Conservation (phyloP, 2,888 invertebrate species). For the Ecdyonurus torrentis region DNA sequence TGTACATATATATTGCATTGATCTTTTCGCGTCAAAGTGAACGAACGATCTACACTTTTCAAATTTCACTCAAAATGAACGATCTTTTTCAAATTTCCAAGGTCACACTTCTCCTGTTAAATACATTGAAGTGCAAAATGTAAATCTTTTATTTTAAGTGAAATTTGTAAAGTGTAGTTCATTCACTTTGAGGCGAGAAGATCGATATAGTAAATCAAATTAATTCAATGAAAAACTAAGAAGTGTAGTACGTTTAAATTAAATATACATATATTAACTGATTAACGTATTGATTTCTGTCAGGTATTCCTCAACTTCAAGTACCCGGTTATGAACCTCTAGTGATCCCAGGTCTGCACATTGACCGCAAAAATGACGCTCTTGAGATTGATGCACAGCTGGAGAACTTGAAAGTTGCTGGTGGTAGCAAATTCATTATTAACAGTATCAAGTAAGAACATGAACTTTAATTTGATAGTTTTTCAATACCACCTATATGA, state of each 20-base stretch:
- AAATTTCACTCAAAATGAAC: no score
- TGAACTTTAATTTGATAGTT: no score
- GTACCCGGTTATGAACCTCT: slow-evolving; percentile 8
- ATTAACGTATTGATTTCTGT: background rate
- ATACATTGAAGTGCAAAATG: no score
- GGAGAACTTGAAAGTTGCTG: slow-evolving; percentile 6
- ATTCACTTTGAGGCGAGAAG: background rate
- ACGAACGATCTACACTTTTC: no score
- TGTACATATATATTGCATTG: no score
- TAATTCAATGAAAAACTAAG: background rate
- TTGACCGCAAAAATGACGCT: slow-evolving; percentile 7
- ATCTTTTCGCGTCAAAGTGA: no score
- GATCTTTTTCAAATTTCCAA: no score
- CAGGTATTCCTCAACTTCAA: slow-evolving; percentile 9
- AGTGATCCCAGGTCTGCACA: slow-evolving; percentile 6
- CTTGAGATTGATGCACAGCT: slow-evolving; percentile 4
- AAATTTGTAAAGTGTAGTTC: no score
- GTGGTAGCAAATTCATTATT: slow-evolving; percentile 2
- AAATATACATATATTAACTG: no score
- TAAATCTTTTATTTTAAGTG: no score
- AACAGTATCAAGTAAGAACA: slow-evolving; percentile 8
- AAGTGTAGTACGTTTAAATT: background rate
- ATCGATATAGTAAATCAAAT: slow-evolving; percentile 5
- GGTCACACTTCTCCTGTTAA: no score
- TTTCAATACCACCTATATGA: no score